Conservation (phyloP, 2,888 invertebrate genomes). For the Tipula confusa region DNA sequence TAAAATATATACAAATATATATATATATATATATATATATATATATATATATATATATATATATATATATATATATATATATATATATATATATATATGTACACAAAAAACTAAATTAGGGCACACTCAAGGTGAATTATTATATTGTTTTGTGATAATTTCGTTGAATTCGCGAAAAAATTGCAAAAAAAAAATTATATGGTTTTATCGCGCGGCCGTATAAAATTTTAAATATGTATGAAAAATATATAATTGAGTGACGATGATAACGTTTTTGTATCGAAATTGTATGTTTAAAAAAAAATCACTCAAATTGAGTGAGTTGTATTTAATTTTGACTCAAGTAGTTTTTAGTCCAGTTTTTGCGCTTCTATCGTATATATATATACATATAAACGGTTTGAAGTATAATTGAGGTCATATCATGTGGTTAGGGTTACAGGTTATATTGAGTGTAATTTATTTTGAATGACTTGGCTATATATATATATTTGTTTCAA, state of each 20-base stretch:
- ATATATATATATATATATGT: no score
- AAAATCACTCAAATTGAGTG: neutral
- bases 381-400: no score
- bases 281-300: neutral
- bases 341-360: neutral
- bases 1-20: neutral
- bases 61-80: no score
- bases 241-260: neutral
- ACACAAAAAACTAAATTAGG: neutral
- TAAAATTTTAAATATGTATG: neutral
- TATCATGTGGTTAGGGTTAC: no score
- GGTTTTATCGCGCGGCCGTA: neutral
- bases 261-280: neutral
- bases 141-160: constrained; percentile 16
- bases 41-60: no score
- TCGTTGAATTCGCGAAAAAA: neutral
- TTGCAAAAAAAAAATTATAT: neutral
- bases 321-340: neutral
- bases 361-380: no score
- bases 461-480: no score
- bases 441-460: no score
- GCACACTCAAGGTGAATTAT: constrained; percentile 20
- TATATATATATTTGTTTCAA: no score
- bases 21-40: no score
- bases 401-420: no score